Conservation (phyloP, 2,888 invertebrate genomes). For the Diarsia mendica region DNA sequence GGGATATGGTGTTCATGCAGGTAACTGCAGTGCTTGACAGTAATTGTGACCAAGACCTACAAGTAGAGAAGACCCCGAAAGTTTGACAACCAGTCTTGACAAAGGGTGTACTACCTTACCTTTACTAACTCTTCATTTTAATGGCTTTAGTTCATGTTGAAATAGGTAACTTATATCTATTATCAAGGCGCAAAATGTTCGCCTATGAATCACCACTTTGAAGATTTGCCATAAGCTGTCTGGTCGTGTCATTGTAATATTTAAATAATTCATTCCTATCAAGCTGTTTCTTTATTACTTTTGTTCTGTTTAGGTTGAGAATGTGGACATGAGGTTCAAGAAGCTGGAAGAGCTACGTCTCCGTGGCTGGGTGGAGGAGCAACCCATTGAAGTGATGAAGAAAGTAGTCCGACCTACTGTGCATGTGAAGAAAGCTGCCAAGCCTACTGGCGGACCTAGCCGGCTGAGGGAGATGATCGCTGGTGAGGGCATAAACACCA, state of each 20-base stretch:
- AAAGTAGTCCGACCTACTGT: conserved; percentile 58
- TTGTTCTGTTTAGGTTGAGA: conserved; percentile 87
- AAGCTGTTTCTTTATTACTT: background rate
- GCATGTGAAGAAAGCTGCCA: conserved; percentile 63
- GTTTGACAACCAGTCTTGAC: background rate
- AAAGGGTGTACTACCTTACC: background rate
- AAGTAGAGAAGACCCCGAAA: background rate
- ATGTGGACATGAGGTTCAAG: conserved; percentile 91
- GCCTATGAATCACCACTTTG: background rate
- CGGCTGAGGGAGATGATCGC: conserved; percentile 83
- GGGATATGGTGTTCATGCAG: conserved; percentile 96
- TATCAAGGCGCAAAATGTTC: background rate
- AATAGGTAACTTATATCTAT: background rate
- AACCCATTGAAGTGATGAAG: conserved; percentile 65
- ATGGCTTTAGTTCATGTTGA: background rate
- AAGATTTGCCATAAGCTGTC: background rate
- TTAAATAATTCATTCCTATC: background rate
- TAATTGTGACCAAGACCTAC: background rate
- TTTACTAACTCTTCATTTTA: background rate
- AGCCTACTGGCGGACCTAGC: conserved; percentile 70
- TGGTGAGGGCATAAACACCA: conserved; percentile 70
- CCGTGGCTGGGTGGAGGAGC: conserved; percentile 89
- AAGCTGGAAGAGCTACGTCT: conserved; percentile 84
- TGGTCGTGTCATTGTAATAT: background rate
- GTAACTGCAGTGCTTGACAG: conserved; percentile 63